Evolutionary conservation across 2,113 vertebrate species (phyloP).

Genomic region (Entomyzon cyanotis): DNA sequence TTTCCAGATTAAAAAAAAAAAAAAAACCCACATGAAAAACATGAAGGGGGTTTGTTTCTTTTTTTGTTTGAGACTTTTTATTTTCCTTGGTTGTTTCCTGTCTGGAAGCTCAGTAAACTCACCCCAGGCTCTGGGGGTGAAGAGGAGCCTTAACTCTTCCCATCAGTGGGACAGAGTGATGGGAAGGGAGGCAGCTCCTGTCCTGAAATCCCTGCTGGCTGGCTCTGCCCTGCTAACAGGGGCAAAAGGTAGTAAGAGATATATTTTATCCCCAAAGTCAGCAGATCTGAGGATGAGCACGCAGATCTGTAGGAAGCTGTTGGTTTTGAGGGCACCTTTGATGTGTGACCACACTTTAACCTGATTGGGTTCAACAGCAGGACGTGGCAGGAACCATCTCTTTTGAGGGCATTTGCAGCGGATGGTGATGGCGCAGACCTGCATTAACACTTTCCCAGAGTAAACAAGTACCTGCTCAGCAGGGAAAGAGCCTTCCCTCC

Average conservation of each 20-base stretch:
- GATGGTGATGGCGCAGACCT: not conserved
- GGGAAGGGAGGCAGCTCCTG: not conserved
- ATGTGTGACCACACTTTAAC: not conserved
- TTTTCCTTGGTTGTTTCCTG: not conserved
- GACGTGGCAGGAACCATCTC: accelerated
- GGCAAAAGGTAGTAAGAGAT: not conserved
- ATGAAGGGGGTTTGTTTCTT: not conserved
- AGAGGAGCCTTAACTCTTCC: not conserved
- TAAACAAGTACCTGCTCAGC: not conserved
- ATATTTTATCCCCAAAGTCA: not conserved
- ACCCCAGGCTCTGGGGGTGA: not conserved
- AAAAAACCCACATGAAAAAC: not conserved
- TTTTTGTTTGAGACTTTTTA: not conserved
- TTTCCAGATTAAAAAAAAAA: not conserved
- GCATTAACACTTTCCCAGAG: not conserved
- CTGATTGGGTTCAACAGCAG: not conserved
- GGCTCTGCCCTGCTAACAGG: not conserved
- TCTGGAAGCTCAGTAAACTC: not conserved
- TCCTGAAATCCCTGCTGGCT: not conserved
- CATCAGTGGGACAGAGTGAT: not conserved
- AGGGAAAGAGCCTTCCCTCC: not conserved
- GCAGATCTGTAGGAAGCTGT: not conserved
- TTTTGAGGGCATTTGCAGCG: not conserved
- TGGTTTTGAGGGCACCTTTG: not conserved
- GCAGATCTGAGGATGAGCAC: not conserved